A percentile compares a stretch with the other conserved stretches of the same genome.
These are phyloP conservation scores for Coregonus sp. DNA, from an alignment of 2,797 vertebrate genomes.

Conservation along the genomic window DNA sequence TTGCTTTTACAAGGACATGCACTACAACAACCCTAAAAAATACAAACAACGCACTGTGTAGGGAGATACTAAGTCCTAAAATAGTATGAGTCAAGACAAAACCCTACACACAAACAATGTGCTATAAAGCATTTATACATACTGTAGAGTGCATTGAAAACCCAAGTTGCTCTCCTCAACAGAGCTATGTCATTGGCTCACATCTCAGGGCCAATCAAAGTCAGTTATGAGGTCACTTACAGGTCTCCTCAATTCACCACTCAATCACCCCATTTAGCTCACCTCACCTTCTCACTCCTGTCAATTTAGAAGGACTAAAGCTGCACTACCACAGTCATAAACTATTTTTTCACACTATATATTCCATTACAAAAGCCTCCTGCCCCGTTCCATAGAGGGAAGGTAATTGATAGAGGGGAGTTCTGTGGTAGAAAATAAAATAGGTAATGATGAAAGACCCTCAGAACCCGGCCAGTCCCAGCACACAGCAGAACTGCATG, in stretches of 20 bases:
- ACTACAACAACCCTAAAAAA: constrained; percentile 21
- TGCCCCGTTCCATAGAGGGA: constrained; percentile 26
- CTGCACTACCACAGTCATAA: constrained; percentile 52
- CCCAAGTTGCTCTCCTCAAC: constrained; percentile 6
- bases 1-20: not conserved
- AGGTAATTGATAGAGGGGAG: constrained; percentile 30
- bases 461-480: constrained; percentile 23
- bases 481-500: constrained; percentile 8
- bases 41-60: constrained; percentile 18
- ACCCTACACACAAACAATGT: constrained; percentile 10
- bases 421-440: constrained; percentile 21
- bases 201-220: constrained; percentile 12
- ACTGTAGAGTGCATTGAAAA: constrained; percentile 28
- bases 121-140: constrained; percentile 37
- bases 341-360: constrained; percentile 7
- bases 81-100: constrained; percentile 30
- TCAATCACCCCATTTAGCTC: constrained; percentile 25
- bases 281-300: constrained; percentile 52
- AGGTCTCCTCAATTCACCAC: not conserved
- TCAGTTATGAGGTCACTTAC: constrained; percentile 32
- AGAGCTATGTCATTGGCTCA: constrained; percentile 11
- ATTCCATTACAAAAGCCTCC: constrained; percentile 38
- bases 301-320: constrained; percentile 54
- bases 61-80: constrained; percentile 24
- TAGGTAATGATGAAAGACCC: constrained; percentile 11